Conservation (phyloP, 1,140 invertebrate species). For the Drusus annulatus region DNA sequence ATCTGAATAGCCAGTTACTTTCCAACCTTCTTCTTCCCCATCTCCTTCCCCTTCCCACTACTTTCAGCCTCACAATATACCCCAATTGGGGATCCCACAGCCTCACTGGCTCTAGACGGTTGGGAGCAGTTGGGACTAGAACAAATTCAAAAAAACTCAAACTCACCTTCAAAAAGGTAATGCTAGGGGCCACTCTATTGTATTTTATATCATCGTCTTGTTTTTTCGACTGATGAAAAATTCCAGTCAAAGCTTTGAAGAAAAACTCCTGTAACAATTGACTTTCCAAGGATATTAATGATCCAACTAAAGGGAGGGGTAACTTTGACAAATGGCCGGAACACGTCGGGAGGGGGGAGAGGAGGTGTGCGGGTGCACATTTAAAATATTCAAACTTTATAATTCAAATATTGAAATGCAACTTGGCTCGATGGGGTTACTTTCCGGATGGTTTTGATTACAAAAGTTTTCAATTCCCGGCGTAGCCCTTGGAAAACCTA, state of each 20-base stretch:
- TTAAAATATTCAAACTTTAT: conserved; percentile 9
- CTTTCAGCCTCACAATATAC: too few relatives aligned
- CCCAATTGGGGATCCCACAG: too few relatives aligned
- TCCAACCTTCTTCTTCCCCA: too few relatives aligned
- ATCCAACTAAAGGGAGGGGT: conserved; percentile 9
- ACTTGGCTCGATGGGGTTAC: not conserved
- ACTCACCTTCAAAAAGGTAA: too few relatives aligned
- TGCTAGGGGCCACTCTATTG: too few relatives aligned
- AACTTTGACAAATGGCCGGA: not conserved
- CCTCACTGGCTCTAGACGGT: too few relatives aligned
- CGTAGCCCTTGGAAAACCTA: too few relatives aligned
- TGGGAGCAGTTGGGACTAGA: too few relatives aligned
- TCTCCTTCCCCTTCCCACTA: too few relatives aligned
- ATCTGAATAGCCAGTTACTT: too few relatives aligned
- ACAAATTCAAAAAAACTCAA: too few relatives aligned
- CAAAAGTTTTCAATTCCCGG: conserved; percentile 3
- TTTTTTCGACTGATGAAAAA: not conserved
- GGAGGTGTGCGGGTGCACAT: not conserved
- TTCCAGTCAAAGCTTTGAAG: conserved; percentile 11
- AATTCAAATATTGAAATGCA: conserved; percentile 16
- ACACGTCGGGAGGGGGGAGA: not conserved
- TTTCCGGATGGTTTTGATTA: not conserved
- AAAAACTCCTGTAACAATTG: conserved; percentile 22
- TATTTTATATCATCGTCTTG: not conserved
- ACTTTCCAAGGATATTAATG: conserved; percentile 30